Conservation (phyloP, 2,113 vertebrate genomes). For the Seriola rivoliana region DNA sequence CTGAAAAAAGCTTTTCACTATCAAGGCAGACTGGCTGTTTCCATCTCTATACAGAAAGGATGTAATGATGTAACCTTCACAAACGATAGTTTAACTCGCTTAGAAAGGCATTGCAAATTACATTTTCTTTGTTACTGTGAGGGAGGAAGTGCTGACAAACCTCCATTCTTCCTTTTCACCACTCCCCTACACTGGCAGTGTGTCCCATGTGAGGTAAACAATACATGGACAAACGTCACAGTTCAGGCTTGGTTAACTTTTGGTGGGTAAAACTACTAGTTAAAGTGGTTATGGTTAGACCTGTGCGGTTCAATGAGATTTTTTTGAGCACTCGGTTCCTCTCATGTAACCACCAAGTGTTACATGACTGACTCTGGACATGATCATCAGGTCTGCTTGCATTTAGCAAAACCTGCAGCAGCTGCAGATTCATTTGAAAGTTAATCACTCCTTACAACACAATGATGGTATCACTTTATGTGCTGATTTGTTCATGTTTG, state of each 20-base stretch:
- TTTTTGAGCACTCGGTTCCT: neutral
- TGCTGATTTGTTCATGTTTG: no score
- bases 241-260: neutral
- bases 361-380: neutral
- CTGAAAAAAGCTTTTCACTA: no score
- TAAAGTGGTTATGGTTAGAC: neutral
- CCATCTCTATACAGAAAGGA: no score
- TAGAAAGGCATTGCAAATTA: neutral
- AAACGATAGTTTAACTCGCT: neutral
- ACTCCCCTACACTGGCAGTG: neutral
- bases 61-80: neutral
- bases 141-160: neutral
- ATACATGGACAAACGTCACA: no score
- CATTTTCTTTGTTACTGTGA: neutral
- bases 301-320: neutral
- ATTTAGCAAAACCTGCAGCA: no score
- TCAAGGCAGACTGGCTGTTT: neutral
- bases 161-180: neutral
- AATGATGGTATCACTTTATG: no score
- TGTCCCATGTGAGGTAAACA: no score
- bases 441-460: no score
- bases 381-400: no score
- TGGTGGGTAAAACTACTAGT: fast-evolving
- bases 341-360: neutral
- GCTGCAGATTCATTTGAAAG: no score